Base-by-base conservation (phyloP, 1,140 invertebrate genomes). In the Helicoverpa zea region DNA sequence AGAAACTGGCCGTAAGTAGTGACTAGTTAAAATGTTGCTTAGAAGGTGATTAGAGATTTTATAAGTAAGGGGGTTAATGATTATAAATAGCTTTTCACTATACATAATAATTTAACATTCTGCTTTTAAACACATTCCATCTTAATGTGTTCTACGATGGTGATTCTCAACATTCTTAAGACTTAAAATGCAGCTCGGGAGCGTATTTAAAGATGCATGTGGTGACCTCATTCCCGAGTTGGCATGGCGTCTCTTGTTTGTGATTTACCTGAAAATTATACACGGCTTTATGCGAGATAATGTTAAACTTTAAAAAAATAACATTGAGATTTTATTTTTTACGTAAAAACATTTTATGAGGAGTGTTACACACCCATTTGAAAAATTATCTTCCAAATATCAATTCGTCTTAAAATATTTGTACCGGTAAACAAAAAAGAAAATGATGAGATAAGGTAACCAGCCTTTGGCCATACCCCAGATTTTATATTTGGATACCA, bases 161-260 rank as follows among this genome's bases (percentile, higher is more conserved):
- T n/a, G 63, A 64, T 16, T 29, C 68, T 52, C 49, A 9, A n/a
- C 66, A 68, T 72, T n/a, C 49, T 89, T 83, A 90, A 75, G 83
- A 85, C 82, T 91, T 94, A 14, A 94, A 86, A 82, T 94, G 92
- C 59, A 94, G 79, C 81, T 94, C 93, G 5, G 93, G 93, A 14
- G 93, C 93, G 73, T 94, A 94, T 86, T 94, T 94, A 81, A 89
- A 94, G 59, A 94, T 90, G 83, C 93, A 94, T 13, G 84, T 86
- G 5, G 87, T 88, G 64, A 94, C 88, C 88, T 94, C 92, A 70
- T 93, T 94, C 10, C 91, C 93, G 1, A 93, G 82, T 52, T 90
- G 79, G 78, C 93, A 94, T 4, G 84, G 77, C 13, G 84, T 79
- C 30, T 80, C 80, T 18, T 88, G 80, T 52, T 83, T 79, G 51